A percentile compares a stretch with the other conserved stretches of the same genome.
Conservation (phyloP, 1,140 invertebrate species). For the Laodelphax striatellus region DNA sequence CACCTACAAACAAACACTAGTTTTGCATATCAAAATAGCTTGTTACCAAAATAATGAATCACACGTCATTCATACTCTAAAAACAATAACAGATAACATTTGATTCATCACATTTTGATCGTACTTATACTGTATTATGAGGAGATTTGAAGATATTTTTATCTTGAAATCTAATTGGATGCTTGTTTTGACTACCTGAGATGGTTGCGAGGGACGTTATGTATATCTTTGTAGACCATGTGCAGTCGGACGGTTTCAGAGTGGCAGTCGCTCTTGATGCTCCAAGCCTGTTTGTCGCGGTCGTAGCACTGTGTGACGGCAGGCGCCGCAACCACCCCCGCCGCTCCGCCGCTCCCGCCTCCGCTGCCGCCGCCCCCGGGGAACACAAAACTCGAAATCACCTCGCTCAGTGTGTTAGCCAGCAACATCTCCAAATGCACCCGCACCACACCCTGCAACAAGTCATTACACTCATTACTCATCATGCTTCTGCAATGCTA, state of each 20-base stretch:
- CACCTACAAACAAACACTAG: too few species aligned
- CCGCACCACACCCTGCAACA: conserved; percentile 37
- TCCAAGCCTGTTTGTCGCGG: conserved; percentile 74
- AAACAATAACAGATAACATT: too few species aligned
- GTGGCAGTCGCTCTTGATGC: conserved; percentile 65
- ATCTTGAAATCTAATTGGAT: too few species aligned
- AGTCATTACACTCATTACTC: neutral
- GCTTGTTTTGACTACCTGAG: conserved; percentile 38
- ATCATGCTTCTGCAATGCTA: too few species aligned
- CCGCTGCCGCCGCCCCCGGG: conserved; percentile 4
- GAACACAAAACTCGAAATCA: conserved; percentile 29
- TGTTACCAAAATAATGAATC: too few species aligned
- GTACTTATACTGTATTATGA: too few species aligned
- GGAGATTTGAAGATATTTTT: too few species aligned
- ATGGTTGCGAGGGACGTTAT: conserved; percentile 74
- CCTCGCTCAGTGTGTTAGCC: conserved; percentile 61
- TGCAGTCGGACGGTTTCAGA: conserved; percentile 65
- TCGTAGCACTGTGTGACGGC: conserved; percentile 63
- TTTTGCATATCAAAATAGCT: too few species aligned
- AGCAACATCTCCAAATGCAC: conserved; percentile 65
- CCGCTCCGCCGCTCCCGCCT: conserved; percentile 13
- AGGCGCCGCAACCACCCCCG: conserved; percentile 29
- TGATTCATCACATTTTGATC: too few species aligned
- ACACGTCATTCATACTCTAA: too few species aligned
- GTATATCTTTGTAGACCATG: conserved; percentile 74